Conservation (phyloP, 2,888 invertebrate genomes). For the Acanthacorydalis orientalis region DNA sequence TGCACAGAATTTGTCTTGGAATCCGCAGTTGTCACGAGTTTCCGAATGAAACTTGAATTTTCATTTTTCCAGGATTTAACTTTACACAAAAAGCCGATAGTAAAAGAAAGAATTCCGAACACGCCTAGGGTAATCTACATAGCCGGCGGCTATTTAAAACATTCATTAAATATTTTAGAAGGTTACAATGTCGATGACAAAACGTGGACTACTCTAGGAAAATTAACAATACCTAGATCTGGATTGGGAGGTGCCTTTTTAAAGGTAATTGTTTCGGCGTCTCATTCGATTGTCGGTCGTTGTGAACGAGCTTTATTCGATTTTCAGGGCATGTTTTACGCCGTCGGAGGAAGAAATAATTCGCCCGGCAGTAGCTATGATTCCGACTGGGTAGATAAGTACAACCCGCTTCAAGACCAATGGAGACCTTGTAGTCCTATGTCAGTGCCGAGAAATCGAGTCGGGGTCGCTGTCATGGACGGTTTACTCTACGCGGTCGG, state of each 20-base stretch:
- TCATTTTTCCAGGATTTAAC: constrained; percentile 51
- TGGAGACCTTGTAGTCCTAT: constrained; percentile 80
- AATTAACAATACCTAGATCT: constrained; percentile 73
- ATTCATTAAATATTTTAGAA: constrained; percentile 75
- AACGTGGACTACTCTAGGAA: constrained; percentile 66
- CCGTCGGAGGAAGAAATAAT: constrained; percentile 84
- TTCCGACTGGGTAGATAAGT: constrained; percentile 76
- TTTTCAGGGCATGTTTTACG: constrained; percentile 65
- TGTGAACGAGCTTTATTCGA: constrained; percentile 3
- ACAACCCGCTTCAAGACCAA: constrained; percentile 69
- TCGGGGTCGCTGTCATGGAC: constrained; percentile 90
- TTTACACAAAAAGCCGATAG: constrained; percentile 68
- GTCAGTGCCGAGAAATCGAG: constrained; percentile 74
- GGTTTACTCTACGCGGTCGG: constrained; percentile 82
- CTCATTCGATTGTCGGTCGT: background rate
- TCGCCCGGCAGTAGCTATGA: constrained; percentile 75
- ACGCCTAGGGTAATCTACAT: constrained; percentile 81
- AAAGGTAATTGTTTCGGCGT: constrained; percentile 31
- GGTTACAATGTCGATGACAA: constrained; percentile 77
- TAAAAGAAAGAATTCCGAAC: constrained; percentile 74
- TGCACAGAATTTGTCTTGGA: background rate
- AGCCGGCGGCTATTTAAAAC: constrained; percentile 76
- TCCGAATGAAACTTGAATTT: constrained; percentile 1
- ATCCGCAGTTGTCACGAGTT: background rate
- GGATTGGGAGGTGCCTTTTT: constrained; percentile 75